Evolutionary conservation across 2,888 invertebrate species (phyloP).

Genomic region (Ennomos quercinarius): DNA sequence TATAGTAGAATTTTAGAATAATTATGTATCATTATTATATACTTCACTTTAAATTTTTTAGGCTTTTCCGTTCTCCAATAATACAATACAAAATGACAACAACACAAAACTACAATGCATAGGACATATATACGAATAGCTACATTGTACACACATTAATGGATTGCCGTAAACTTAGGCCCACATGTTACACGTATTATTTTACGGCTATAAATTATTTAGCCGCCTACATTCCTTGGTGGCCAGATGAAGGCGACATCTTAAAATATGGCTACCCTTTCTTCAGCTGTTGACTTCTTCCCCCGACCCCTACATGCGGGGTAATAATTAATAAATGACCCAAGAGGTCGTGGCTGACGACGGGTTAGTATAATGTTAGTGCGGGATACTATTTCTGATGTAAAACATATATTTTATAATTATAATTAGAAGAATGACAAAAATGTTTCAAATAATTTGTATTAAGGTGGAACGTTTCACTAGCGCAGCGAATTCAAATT

Average conservation of each 20-base stretch:
- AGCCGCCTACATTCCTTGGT: constrained; percentile 68
- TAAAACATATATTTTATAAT: constrained; percentile 3
- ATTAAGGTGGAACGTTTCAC: too few relatives aligned
- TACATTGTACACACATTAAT: constrained; percentile 20
- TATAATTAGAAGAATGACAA: too few relatives aligned
- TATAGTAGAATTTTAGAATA: too few relatives aligned
- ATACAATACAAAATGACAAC: too few relatives aligned
- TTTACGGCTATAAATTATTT: constrained; percentile 69
- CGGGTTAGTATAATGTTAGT: constrained; percentile 67
- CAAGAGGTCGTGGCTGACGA: constrained; percentile 51
- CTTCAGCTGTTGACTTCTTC: constrained; percentile 70
- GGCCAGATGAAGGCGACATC: constrained; percentile 78
- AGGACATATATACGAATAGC: not conserved
- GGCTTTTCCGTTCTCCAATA: too few relatives aligned
- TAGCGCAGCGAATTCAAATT: too few relatives aligned
- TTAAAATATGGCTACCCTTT: constrained; percentile 82
- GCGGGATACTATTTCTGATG: not conserved
- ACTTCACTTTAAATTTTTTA: too few relatives aligned
- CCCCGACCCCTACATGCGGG: constrained; percentile 55
- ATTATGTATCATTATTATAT: too few relatives aligned
- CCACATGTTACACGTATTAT: constrained; percentile 48
- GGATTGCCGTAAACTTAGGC: constrained; percentile 28
- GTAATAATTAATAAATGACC: constrained; percentile 85
- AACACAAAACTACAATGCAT: too few relatives aligned
- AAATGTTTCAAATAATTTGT: too few relatives aligned